phyloP scores from a whole-genome alignment of 2,888 invertebrate genomes.

The Xestia xanthographa region DNA sequence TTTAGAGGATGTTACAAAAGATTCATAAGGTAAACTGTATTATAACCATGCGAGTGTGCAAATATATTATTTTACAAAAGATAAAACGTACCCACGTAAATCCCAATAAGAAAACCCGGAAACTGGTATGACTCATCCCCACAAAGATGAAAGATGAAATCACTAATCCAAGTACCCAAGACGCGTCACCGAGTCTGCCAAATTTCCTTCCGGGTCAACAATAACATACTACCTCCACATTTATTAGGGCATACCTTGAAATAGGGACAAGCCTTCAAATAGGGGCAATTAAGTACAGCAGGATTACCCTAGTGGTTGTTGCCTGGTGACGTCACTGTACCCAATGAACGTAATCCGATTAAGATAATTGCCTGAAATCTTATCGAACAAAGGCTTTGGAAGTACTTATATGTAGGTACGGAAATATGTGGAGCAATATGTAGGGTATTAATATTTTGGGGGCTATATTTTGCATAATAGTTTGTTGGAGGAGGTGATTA shows the following conservation, averaged over 20 bases:
- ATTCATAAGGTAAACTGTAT: no score
- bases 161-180: slow-evolving; percentile 19
- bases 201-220: slow-evolving; percentile 52
- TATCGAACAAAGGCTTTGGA: slow-evolving; percentile 77
- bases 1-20: no score
- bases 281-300: slow-evolving; percentile 83
- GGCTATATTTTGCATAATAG: slow-evolving; percentile 18
- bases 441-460: slow-evolving; percentile 28
- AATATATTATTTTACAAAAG: neutral
- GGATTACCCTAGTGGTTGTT: slow-evolving; percentile 88
- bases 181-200: slow-evolving; percentile 22
- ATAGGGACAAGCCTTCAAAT: slow-evolving; percentile 68
- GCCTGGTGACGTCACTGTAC: slow-evolving; percentile 86
- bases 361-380: slow-evolving; percentile 88
- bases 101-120: neutral
- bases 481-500: neutral
- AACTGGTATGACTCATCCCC: slow-evolving; percentile 24
- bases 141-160: slow-evolving; percentile 32
- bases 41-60: no score
- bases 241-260: slow-evolving; percentile 70
- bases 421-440: slow-evolving; percentile 40
- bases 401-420: slow-evolving; percentile 43
- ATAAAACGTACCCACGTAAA: neutral
- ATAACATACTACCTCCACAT: slow-evolving; percentile 50
- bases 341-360: slow-evolving; percentile 86